Evolutionary conservation across 2,888 invertebrate species (phyloP), one percentile per base, ranked within the genome.

Genomic region (Orthosia gothica): DNA sequence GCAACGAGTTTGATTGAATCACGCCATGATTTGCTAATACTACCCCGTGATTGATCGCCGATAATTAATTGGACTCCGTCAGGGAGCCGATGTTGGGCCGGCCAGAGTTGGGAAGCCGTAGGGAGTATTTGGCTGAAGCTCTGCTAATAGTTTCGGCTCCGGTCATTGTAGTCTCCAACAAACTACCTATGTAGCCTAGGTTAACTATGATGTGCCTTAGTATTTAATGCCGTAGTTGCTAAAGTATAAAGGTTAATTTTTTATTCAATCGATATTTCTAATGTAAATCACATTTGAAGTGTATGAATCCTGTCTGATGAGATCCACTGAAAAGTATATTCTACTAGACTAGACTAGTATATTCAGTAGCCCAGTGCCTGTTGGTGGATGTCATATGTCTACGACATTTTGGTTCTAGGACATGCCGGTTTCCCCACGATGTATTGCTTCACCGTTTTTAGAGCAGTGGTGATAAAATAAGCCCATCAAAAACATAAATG

Each of bases 21-120:
- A 84, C 76, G 85, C 81, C 82, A 82, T 84, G 85, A 81, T 81
- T 81, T 64, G 84, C 82, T 84, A 82, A 82, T 69, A 84, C 62
- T 18, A 15, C 55, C 64, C 71, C 40, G 52, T 84, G 85, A 82
- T 82, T 76, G 82, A 82, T 82, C 54, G 82, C 68, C 62, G 76
- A 65, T 82, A 82, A 82, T 82, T 82, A 82, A 82, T 82, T 76
- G 82, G 52, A 64, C 49, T 40, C 65, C 26, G 47, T 45, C 54
- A 54, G 59, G n/a, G 67, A 57, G 13, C 40, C 40, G 52, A 40
- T 40, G 40, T 40, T 40, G 59, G n/a, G 52, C 52, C 54, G 13
- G 26, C 54, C 16, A 26, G 45, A 20, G 55, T 58, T 62, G 18
- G 1, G 65, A 18, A 52, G 68, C 76, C 82, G 61, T 40, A 26